Evolutionary conservation across 2,888 invertebrate genomes (phyloP).

Genomic region (Oscheius myriophilus): DNA sequence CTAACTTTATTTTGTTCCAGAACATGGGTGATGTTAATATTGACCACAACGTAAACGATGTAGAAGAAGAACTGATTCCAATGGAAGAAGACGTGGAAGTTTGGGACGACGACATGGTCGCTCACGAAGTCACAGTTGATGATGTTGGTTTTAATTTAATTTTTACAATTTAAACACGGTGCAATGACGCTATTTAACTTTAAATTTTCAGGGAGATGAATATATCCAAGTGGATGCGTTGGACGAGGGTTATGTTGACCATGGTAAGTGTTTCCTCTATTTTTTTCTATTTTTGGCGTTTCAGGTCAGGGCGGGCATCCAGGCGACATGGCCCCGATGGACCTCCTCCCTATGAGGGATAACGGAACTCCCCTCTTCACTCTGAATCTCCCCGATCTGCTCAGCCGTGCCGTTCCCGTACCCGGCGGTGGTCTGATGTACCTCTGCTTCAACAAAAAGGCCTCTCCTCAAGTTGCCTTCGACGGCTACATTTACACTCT

Average conservation of each 20-base stretch:
- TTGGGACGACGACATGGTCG: conserved; percentile 14
- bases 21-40: no score
- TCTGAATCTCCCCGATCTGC: conserved; percentile 38
- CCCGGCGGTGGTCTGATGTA: conserved; percentile 23
- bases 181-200: not conserved
- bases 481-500: conserved; percentile 48
- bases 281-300: not conserved
- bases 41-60: no score
- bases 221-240: conserved; percentile 18
- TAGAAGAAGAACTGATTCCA: no score
- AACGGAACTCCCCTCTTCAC: conserved; percentile 38
- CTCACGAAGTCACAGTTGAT: conserved; percentile 21
- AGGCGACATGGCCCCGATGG: not conserved
- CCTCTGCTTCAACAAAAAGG: conserved; percentile 48
- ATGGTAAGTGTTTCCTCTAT: no score
- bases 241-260: conserved; percentile 2
- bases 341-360: not conserved
- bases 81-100: not conserved
- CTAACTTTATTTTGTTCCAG: no score
- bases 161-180: not conserved
- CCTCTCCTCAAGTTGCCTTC: conserved; percentile 42
- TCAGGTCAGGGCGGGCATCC: not conserved
- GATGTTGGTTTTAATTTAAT: conserved; percentile 6
- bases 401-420: conserved; percentile 31
- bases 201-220: conserved; percentile 13